A percentile compares a stretch with the other conserved stretches of the same genome.
Evolutionary conservation across 2,113 vertebrate species (phyloP).

Genomic region (Parus major): DNA sequence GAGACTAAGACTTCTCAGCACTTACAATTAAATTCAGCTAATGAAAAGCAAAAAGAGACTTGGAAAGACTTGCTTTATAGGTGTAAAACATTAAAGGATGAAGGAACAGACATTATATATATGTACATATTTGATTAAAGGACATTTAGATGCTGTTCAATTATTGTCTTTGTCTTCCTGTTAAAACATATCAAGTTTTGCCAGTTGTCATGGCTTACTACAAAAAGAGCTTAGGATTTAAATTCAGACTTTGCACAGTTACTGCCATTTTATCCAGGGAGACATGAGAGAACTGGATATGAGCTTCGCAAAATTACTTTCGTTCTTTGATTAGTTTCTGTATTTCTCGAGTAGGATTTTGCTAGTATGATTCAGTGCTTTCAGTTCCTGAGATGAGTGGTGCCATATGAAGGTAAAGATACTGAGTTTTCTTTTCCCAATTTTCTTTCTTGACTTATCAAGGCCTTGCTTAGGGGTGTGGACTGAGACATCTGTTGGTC

Average conservation of each 20-base stretch:
- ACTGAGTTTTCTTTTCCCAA: neutral
- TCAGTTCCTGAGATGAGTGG: neutral
- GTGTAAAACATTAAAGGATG: neutral
- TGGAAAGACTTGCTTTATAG: neutral
- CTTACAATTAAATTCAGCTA: slow-evolving; percentile 23
- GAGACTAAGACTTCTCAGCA: neutral
- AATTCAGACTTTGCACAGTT: neutral
- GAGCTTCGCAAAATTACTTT: neutral
- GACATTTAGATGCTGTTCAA: neutral
- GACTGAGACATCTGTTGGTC: neutral
- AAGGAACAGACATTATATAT: neutral
- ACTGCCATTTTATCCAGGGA: neutral
- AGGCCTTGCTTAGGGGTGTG: neutral
- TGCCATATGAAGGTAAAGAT: neutral
- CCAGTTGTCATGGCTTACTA: neutral
- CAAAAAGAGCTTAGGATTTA: neutral
- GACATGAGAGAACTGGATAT: neutral
- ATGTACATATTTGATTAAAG: neutral
- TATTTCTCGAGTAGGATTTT: neutral
- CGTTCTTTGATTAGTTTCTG: neutral
- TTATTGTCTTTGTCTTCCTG: neutral
- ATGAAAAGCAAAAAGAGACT: neutral
- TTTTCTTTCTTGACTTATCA: neutral
- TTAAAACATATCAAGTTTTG: neutral
- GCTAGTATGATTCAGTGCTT: neutral